A percentile compares a stretch with the other conserved stretches of the same genome.
Evolutionary conservation across 2,888 invertebrate species (phyloP).

Genomic region (Flexamia atlantica): DNA sequence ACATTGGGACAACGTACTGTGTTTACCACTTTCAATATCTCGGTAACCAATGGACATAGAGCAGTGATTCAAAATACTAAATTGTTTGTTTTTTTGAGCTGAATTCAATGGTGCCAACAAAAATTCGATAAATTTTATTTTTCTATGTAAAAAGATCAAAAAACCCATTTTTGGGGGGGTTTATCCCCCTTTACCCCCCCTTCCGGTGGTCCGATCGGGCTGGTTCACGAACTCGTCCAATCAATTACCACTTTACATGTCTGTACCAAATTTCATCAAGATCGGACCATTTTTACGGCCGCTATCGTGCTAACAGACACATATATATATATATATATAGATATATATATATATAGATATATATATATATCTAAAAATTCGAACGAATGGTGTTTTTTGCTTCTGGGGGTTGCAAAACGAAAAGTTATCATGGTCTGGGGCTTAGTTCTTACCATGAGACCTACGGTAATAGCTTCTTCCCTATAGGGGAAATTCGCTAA

Average conservation of each 20-base stretch:
- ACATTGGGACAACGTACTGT: slow-evolving; percentile 9
- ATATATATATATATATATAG: not conserved
- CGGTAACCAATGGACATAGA: not conserved
- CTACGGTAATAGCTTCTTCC: no score
- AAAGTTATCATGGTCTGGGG: no score
- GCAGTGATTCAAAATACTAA: not conserved
- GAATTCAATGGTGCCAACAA: not conserved
- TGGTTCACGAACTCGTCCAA: not conserved
- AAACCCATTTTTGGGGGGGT: not conserved
- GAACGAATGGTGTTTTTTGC: no score
- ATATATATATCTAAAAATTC: not conserved
- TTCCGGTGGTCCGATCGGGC: not conserved
- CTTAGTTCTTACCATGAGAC: no score
- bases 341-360: not conserved
- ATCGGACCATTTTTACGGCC: not conserved
- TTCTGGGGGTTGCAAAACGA: no score
- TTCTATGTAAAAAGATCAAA: not conserved
- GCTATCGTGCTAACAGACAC: not conserved
- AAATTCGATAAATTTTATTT: not conserved
- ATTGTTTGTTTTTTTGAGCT: not conserved
- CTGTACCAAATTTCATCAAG: not conserved
- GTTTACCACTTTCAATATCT: not conserved
- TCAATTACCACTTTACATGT: not conserved
- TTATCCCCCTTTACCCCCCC: not conserved
- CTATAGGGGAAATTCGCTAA: no score